phyloP scores from a whole-genome alignment of 1,140 invertebrate species.

The Drosophila bipectinata region DNA sequence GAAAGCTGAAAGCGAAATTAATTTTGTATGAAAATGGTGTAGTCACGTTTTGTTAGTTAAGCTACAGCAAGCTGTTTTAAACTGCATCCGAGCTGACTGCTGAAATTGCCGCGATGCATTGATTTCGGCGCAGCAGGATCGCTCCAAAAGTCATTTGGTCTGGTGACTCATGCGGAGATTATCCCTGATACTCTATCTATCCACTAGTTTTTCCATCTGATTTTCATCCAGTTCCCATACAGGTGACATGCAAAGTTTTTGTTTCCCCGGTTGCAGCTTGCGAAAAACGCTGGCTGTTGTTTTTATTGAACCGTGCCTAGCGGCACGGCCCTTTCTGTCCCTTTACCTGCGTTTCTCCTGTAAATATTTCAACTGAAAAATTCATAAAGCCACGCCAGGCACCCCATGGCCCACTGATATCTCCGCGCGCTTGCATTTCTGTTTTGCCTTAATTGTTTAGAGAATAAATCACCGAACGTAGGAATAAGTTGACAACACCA shows the following conservation, averaged over 20 bases:
- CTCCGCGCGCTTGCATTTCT: conserved; percentile 15
- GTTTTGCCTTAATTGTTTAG: conserved; percentile 78
- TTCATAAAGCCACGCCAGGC: conserved; percentile 61
- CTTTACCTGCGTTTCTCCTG: conserved; percentile 61
- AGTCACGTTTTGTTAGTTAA: conserved; percentile 54
- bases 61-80: conserved; percentile 5
- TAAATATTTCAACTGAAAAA: conserved; percentile 78
- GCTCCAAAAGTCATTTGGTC: neutral
- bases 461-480: conserved; percentile 71
- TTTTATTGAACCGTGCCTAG: conserved; percentile 35
- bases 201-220: neutral
- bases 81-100: conserved; percentile 2
- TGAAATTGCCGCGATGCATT: neutral
- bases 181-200: neutral
- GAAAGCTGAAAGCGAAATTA: conserved; percentile 46
- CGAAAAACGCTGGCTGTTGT: neutral
- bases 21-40: conserved; percentile 57
- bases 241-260: conserved; percentile 6
- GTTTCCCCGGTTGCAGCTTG: neutral
- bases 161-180: neutral
- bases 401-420: conserved; percentile 4
- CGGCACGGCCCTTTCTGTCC: conserved; percentile 27
- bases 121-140: neutral
- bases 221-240: neutral
- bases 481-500: conserved; percentile 74